A percentile compares a stretch with the other conserved stretches of the same genome.
Conservation (phyloP, 2,113 vertebrate species). For the Brachypodius melanocephalos region DNA sequence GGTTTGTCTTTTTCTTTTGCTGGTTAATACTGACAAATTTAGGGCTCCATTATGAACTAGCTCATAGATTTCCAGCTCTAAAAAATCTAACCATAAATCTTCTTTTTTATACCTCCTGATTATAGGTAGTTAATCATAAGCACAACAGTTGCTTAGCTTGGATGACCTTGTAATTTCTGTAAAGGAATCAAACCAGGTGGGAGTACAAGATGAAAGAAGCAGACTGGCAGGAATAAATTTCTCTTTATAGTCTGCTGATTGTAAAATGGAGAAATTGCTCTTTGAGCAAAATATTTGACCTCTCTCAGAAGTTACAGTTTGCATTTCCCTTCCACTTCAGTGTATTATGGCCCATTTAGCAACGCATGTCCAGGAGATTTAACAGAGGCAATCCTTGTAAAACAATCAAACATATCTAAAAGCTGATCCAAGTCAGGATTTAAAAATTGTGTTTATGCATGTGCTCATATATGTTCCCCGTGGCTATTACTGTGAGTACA, state of each 20-base stretch:
- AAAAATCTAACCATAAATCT: constrained; percentile 48
- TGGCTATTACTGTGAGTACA: background rate
- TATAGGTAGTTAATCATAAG: constrained; percentile 29
- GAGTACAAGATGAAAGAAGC: background rate
- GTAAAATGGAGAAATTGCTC: constrained; percentile 3
- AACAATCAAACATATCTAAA: background rate
- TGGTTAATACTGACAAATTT: background rate
- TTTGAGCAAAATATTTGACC: background rate
- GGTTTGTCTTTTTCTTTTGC: background rate
- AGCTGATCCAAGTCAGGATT: background rate
- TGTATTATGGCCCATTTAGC: background rate
- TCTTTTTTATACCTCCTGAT: constrained; percentile 18
- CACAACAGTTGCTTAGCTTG: constrained; percentile 22
- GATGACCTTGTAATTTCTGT: constrained; percentile 10
- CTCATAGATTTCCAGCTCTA: constrained; percentile 41
- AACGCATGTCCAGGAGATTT: background rate
- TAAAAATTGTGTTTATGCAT: background rate
- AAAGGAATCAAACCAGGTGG: constrained; percentile 7
- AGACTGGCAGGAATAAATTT: constrained; percentile 18
- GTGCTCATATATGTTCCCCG: background rate
- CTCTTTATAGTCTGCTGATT: background rate
- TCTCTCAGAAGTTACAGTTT: background rate
- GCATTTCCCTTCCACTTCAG: background rate
- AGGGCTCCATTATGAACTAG: constrained; percentile 29
- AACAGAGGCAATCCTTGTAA: background rate